Evolutionary conservation across 2,888 invertebrate genomes (phyloP), one percentile per base, ranked within the genome.

Genomic region (Slavum lentiscoides): DNA sequence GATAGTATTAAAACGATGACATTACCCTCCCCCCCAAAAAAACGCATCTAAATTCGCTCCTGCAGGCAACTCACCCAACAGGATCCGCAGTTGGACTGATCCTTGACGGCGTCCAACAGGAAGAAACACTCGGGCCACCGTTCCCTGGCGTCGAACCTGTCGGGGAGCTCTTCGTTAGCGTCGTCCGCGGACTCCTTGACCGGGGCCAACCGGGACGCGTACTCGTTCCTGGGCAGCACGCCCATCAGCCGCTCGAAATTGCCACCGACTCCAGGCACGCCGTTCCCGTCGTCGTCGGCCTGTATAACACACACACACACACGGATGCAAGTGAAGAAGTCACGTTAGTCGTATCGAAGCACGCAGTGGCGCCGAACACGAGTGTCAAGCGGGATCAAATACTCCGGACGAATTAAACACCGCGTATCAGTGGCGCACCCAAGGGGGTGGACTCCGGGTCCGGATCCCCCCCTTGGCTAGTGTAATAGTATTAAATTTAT

Each of bases 11-110:
- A n/a, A n/a, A n/a, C n/a, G n/a, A n/a, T n/a, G n/a, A n/a, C n/a
- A n/a, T n/a, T n/a, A n/a, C n/a, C n/a, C n/a, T n/a, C n/a, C n/a
- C n/a, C n/a, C n/a, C n/a, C n/a, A n/a, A n/a, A n/a, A n/a, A n/a
- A n/a, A n/a, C n/a, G n/a, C n/a, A n/a, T n/a, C n/a, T n/a, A n/a
- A n/a, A n/a, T n/a, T n/a, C n/a, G n/a, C n/a, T n/a, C n/a, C n/a
- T n/a, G n/a, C n/a, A n/a, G n/a, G n/a, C n/a, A n/a, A 30, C 84
- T 84, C 85, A 89, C 89, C 91, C 90, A 91, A 86, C 96, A 97
- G 61, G 95, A 95, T 55, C 96, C 96, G 86, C 96, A 97, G 58
- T 77, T 66, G 2, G 82, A 80, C n/a, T 83, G 82, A 5, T 82
- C 83, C 19, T 82, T 81, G 66, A 83, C 74, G 21, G 81, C 62